Percentiles rank a stretch among this genome's conserved stretches.
These are phyloP conservation scores for Bhutanitis thaidina DNA, from an alignment of 2,888 invertebrate species.

Conservation along the genomic window DNA sequence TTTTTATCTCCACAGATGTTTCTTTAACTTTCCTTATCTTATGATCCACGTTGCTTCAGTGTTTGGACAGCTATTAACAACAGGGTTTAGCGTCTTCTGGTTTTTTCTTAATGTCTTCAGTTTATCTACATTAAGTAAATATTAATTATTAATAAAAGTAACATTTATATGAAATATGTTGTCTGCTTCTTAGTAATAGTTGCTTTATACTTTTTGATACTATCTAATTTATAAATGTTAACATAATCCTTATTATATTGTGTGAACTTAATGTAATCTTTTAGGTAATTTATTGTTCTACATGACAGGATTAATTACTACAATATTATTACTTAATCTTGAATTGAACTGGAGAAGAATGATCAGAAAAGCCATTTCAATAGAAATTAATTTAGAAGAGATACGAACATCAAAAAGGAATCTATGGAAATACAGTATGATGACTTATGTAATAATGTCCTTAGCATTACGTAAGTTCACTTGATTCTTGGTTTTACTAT, in stretches of 20 bases:
- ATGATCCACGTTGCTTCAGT: conserved; percentile 3
- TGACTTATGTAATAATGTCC: conserved; percentile 30
- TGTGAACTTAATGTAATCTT: conserved; percentile 17
- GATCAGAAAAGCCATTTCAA: conserved; percentile 31
- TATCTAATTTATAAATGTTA: too few species aligned
- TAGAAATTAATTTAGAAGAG: conserved; percentile 33
- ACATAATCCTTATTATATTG: too few species aligned
- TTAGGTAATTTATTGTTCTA: conserved; percentile 37
- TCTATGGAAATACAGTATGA: conserved; percentile 24
- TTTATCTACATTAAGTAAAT: conserved; percentile 35
- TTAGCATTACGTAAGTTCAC: conserved; percentile 36
- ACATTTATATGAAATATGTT: too few species aligned
- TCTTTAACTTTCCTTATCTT: neutral
- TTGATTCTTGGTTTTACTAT: neutral
- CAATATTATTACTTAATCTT: conserved; percentile 31
- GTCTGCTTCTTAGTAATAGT: too few species aligned
- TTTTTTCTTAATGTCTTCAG: conserved; percentile 27
- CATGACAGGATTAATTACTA: conserved; percentile 24
- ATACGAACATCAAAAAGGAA: conserved; percentile 27
- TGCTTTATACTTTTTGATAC: neutral
- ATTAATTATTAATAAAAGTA: neutral
- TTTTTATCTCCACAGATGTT: conserved; percentile 4
- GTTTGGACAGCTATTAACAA: conserved; percentile 24
- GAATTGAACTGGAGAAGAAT: conserved; percentile 39
- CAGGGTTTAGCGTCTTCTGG: conserved; percentile 22